Evolutionary conservation across 2,797 vertebrate species (phyloP).

Genomic region (Avahi laniger): DNA sequence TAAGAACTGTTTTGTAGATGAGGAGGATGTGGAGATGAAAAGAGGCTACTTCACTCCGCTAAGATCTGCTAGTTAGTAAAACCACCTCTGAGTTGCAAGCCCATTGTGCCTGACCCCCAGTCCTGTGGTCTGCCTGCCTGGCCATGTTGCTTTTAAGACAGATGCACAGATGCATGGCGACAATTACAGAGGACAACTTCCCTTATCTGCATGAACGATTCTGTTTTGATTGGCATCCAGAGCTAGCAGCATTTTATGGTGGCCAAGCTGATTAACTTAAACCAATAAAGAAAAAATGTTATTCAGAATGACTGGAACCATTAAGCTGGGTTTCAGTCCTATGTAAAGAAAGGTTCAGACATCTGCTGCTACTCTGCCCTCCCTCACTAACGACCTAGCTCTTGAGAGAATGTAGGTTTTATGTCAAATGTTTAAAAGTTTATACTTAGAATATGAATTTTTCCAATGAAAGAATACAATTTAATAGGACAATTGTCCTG

Average conservation of each 20-base stretch:
- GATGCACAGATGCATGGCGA: not conserved
- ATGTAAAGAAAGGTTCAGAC: not conserved
- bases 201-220: not conserved
- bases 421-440: not conserved
- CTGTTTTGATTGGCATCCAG: not conserved
- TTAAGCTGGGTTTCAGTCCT: not conserved
- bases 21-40: not conserved
- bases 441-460: slow-evolving; percentile 25
- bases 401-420: not conserved
- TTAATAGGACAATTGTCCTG: not conserved
- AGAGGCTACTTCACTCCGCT: not conserved
- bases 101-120: accelerated
- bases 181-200: not conserved
- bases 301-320: not conserved
- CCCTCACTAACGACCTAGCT: not conserved
- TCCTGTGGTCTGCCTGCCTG: not conserved
- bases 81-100: not conserved
- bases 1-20: not conserved
- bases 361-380: not conserved
- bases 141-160: not conserved
- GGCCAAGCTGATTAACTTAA: slow-evolving; percentile 21
- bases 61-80: not conserved
- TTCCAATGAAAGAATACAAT: not conserved
- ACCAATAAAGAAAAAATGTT: slow-evolving; percentile 30
- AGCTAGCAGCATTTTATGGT: not conserved